Evolutionary conservation across 2,888 invertebrate genomes (phyloP).

Genomic region (Acanthosepion lycidas): DNA sequence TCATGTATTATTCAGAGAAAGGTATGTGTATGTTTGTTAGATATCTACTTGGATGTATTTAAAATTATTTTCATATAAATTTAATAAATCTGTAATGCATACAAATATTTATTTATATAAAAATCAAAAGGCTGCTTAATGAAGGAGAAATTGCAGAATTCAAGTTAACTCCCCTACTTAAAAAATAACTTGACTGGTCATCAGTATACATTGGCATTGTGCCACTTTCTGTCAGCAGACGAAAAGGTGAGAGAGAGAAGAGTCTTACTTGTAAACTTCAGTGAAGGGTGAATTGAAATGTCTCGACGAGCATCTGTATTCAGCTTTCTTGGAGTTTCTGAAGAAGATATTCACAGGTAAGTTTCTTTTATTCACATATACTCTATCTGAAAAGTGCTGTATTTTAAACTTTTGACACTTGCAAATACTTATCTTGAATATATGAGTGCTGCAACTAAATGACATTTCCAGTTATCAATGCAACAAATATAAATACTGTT

Average conservation of each 20-base stretch:
- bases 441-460: neutral
- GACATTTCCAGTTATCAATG: neutral
- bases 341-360: conserved; percentile 43
- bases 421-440: too few species aligned
- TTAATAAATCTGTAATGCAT: neutral
- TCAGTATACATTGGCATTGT: neutral
- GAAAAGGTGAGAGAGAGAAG: neutral
- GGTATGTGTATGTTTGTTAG: neutral
- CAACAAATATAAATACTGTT: neutral
- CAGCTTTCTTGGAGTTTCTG: conserved; percentile 44
- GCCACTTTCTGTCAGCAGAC: conserved; percentile 36
- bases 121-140: neutral
- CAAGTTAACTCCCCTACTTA: conserved; percentile 24
- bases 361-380: neutral
- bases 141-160: neutral
- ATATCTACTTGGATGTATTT: neutral
- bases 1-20: neutral
- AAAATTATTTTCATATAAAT: neutral
- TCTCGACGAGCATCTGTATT: conserved; percentile 43
- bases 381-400: neutral
- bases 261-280: neutral
- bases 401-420: neutral
- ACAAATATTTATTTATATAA: neutral
- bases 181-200: conserved; percentile 17
- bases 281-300: conserved; percentile 33